phyloP scores from a whole-genome alignment of 30 jellyfish, hydroid and myxozoan genomes.

The Chironex yamaguchii region DNA sequence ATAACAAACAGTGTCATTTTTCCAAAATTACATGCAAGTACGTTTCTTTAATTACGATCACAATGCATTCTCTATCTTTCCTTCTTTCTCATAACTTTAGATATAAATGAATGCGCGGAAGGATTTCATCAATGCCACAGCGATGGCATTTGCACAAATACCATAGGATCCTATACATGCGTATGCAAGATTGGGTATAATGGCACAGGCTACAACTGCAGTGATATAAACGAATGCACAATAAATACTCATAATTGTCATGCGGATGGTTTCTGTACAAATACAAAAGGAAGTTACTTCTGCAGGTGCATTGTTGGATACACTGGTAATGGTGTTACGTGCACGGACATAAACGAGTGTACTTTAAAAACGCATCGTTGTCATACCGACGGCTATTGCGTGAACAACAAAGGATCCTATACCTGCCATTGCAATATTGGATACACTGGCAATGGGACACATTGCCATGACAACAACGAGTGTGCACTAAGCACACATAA shows the following conservation, averaged over 20 bases:
- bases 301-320: conserved; percentile 58
- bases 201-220: conserved; percentile 63
- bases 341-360: conserved; percentile 49
- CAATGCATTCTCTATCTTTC: too few species aligned
- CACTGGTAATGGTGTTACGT: conserved; percentile 55
- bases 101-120: conserved; percentile 52
- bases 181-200: conserved; percentile 50
- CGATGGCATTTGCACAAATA: conserved; percentile 55
- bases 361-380: conserved; percentile 1
- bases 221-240: conserved; percentile 16
- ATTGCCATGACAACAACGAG: conserved; percentile 60
- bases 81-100: too few species aligned
- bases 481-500: not conserved
- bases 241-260: conserved; percentile 37
- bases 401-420: conserved; percentile 36
- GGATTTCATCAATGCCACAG: conserved; percentile 38
- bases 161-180: conserved; percentile 62
- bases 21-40: too few species aligned
- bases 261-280: conserved; percentile 42
- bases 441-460: conserved; percentile 47
- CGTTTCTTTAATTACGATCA: too few species aligned
- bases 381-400: conserved; percentile 56
- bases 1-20: too few species aligned
- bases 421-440: conserved; percentile 45
- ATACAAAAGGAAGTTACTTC: conserved; percentile 50